Evolutionary conservation across 1,140 invertebrate genomes (phyloP).

Genomic region (Polyergus mexicanus): DNA sequence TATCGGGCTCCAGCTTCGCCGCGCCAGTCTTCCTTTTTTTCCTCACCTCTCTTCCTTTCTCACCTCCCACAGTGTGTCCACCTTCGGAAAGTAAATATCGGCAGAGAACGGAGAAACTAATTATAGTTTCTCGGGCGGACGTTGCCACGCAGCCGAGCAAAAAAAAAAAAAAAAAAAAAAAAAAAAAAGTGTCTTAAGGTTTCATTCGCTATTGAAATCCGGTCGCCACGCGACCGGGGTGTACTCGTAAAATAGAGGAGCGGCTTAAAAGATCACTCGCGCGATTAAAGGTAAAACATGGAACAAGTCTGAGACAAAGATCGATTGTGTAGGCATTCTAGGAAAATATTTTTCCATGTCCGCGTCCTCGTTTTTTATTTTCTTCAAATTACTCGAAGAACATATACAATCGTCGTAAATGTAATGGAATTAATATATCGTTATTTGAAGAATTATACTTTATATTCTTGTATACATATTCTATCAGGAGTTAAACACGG

Average conservation of each 20-base stretch:
- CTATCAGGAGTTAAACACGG: background rate
- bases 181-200: conserved; percentile 46
- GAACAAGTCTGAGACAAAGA: conserved; percentile 38
- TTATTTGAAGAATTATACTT: conserved; percentile 1
- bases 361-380: background rate
- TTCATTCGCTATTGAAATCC: conserved; percentile 45
- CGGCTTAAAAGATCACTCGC: conserved; percentile 46
- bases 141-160: background rate
- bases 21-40: conserved; percentile 21
- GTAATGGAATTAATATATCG: background rate
- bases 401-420: background rate
- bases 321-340: conserved; percentile 30
- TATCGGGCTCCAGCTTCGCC: conserved; percentile 74
- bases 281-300: conserved; percentile 50
- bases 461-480: background rate
- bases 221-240: background rate
- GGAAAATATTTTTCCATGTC: conserved; percentile 44
- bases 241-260: conserved; percentile 60
- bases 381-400: conserved; percentile 10
- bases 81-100: conserved; percentile 67
- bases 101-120: conserved; percentile 66
- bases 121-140: conserved; percentile 63
- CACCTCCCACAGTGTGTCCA: conserved; percentile 38
- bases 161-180: conserved; percentile 50
- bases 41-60: conserved; percentile 53